phyloP scores from a whole-genome alignment of 2,113 vertebrate species.

The Odocoileus hemionus region DNA sequence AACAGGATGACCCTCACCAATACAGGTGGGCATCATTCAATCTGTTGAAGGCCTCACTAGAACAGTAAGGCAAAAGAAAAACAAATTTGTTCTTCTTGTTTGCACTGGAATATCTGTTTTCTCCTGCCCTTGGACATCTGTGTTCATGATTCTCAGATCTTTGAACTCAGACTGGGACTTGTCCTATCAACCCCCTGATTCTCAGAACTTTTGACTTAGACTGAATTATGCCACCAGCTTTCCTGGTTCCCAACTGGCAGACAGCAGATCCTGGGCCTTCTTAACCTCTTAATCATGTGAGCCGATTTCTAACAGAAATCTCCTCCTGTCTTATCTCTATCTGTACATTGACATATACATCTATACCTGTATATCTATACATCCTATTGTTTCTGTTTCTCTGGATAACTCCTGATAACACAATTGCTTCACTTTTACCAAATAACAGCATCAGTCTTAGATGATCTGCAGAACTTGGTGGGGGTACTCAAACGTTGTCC shows the following conservation, averaged over 20 bases:
- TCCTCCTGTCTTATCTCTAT: neutral
- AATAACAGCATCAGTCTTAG: neutral
- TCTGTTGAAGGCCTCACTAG: neutral
- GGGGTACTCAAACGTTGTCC: neutral
- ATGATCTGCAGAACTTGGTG: neutral
- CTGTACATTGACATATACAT: neutral
- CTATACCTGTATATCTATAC: neutral
- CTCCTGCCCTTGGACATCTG: neutral
- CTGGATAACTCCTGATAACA: neutral
- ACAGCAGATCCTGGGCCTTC: neutral
- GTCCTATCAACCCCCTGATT: neutral
- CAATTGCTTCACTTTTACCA: neutral
- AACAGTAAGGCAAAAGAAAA: neutral
- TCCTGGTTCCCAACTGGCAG: neutral
- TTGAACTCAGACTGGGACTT: neutral
- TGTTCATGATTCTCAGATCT: neutral
- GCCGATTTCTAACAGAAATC: neutral
- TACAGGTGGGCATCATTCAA: neutral
- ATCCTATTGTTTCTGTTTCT: neutral
- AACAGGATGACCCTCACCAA: neutral
- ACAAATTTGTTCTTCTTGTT: neutral
- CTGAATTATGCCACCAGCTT: neutral
- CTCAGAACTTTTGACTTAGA: neutral
- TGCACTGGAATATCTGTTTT: neutral
- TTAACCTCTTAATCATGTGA: neutral